These are phyloP conservation scores for Steatocranus sp. DNA, from an alignment of 2,797 vertebrate species.

Conservation along the genomic window DNA sequence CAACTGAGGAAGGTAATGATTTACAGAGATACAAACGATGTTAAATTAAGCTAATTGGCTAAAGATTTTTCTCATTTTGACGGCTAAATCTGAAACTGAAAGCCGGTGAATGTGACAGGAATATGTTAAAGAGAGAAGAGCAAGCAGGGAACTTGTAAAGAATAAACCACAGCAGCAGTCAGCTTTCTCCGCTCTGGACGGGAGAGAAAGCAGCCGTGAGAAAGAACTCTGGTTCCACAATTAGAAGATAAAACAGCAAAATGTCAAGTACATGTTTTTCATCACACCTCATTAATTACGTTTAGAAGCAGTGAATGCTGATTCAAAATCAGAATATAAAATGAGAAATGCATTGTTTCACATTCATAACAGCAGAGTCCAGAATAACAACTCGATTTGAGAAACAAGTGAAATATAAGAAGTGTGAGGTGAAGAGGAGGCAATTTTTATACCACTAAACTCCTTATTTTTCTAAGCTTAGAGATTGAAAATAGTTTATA, in stretches of 20 bases:
- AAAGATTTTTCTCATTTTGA: neutral
- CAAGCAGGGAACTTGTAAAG: neutral
- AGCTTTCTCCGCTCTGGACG: neutral
- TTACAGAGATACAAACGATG: neutral
- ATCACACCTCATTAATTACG: neutral
- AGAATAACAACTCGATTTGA: neutral
- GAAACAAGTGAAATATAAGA: neutral
- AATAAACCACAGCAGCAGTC: slow-evolving; percentile 17
- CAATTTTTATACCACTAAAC: neutral
- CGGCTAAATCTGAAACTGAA: neutral
- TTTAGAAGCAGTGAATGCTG: neutral
- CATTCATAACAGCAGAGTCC: neutral
- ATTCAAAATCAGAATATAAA: neutral
- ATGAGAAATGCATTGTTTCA: neutral
- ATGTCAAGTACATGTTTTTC: neutral
- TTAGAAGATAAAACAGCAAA: neutral
- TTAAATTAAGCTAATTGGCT: slow-evolving; percentile 22
- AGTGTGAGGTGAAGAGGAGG: neutral
- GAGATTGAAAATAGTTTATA: neutral
- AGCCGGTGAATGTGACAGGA: neutral
- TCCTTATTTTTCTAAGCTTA: neutral
- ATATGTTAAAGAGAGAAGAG: neutral
- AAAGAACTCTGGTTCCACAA: neutral
- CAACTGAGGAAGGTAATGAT: neutral
- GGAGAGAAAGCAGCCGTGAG: neutral